Base-by-base conservation (phyloP, 2,797 vertebrate species). In the Hybognathus amarus region DNA sequence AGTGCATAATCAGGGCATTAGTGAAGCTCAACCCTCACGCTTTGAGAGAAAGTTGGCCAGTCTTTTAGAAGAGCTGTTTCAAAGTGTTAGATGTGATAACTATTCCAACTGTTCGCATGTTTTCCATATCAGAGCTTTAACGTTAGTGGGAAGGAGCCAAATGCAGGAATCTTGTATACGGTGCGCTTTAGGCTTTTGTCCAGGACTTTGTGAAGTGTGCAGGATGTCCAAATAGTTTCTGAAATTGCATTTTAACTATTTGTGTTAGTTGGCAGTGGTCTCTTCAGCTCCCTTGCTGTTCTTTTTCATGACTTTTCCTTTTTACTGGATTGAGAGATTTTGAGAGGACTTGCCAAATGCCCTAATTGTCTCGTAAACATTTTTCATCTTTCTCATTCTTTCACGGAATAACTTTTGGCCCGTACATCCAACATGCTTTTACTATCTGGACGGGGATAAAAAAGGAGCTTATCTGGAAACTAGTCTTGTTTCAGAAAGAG, bases 361-460 rank as follows among this genome's bases (percentile, higher is more conserved):
- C 87, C 87, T 92, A 91, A 92, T 91, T 92, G 83, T 91, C 88
- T 83, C 85, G 87, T 92, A 92, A 92, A 92, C 84, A 88, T 91
- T 90, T 91, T 89, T 90, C 68, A 66, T 66, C 56, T 42, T 67
- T 75, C 50, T 87, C 67, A 63, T 83, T 81, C 24, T 85, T 83
- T 82, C 45, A 59, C 82, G 45, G 85, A 90, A 92, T 89, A 91
- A 82, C 78, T 85, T 82, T 82, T 82, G 76, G 89, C 83, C 89
- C 38, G 22, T 82, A 83, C 85, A 85, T 87, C 85, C 79, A 88
- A 77, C 87, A 80, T 90, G 88, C 79, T 90, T 93, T 93, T 91
- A 91, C 77, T 88, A 85, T 87, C 88, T 92, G 91, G 89, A 89
- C 78, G 63, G 69, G 10, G 84, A 91, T 91, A 63, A 92, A 91